Conservation (phyloP, 1,140 invertebrate species). For the Eupristina koningsbergeri region DNA sequence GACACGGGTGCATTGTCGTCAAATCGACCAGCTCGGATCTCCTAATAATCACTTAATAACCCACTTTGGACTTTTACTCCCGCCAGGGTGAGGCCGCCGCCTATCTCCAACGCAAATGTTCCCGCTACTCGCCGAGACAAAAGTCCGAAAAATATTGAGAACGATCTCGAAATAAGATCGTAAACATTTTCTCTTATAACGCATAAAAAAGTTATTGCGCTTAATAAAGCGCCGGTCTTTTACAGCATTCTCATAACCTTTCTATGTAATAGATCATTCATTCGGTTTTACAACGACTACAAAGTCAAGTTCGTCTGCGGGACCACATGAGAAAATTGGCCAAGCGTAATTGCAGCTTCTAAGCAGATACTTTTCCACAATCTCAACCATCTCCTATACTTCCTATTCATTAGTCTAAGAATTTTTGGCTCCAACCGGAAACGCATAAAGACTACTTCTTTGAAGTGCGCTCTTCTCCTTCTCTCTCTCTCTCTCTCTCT, state of each 20-base stretch:
- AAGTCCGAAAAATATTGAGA: conserved; percentile 3
- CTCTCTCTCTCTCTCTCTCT: not conserved
- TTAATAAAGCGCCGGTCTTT: conserved; percentile 19
- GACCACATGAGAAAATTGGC: conserved; percentile 42
- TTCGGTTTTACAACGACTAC: conserved; percentile 8
- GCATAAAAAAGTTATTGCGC: conserved; percentile 36
- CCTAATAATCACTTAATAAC: too few species aligned
- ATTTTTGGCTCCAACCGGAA: conserved; percentile 27
- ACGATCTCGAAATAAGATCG: conserved; percentile 60
- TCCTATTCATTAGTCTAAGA: not conserved
- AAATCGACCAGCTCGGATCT: too few species aligned
- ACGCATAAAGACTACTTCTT: conserved; percentile 17
- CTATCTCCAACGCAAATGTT: too few species aligned
- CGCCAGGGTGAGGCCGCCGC: too few species aligned
- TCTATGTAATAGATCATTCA: conserved; percentile 30
- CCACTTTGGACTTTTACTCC: too few species aligned
- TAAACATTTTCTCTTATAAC: conserved; percentile 28
- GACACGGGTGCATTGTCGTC: too few species aligned
- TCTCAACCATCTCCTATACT: not conserved
- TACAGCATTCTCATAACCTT: conserved; percentile 16
- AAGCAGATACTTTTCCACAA: not conserved
- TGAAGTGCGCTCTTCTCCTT: not conserved
- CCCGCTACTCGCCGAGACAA: not conserved
- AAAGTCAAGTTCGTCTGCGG: conserved; percentile 35
- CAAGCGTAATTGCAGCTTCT: conserved; percentile 54